Conservation (phyloP, 2,888 invertebrate genomes). For the Molorchus minor region DNA sequence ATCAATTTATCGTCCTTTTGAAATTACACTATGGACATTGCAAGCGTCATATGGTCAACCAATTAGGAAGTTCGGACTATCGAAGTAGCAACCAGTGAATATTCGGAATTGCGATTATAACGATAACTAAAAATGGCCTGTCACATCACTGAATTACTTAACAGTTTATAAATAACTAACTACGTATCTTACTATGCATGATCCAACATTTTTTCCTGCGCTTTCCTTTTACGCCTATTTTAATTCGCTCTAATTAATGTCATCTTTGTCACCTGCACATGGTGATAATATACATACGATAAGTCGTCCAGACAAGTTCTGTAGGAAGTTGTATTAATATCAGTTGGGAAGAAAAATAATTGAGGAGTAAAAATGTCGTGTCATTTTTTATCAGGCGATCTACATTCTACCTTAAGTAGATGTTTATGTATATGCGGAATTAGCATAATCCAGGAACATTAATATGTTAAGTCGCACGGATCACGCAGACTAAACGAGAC, state of each 20-base stretch:
- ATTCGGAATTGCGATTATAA: too few relatives aligned
- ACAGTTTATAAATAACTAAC: too few relatives aligned
- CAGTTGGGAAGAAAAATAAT: conserved; percentile 44
- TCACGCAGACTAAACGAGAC: conserved; percentile 51
- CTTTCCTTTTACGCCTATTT: neutral
- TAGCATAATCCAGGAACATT: conserved; percentile 61
- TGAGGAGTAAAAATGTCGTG: conserved; percentile 50
- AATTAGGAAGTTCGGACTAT: too few relatives aligned
- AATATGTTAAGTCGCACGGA: conserved; percentile 53
- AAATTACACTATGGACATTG: too few relatives aligned
- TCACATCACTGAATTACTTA: too few relatives aligned
- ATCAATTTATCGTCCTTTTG: too few relatives aligned
- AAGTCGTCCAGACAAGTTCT: neutral
- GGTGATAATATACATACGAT: neutral
- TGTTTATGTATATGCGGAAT: conserved; percentile 61
- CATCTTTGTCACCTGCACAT: conserved; percentile 30
- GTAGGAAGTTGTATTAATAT: conserved; percentile 34
- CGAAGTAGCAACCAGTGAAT: too few relatives aligned
- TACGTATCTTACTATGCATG: too few relatives aligned
- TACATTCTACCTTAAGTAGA: conserved; percentile 60
- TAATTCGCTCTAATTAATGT: neutral
- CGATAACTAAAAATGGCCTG: too few relatives aligned
- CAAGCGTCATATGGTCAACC: too few relatives aligned
- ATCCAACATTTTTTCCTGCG: too few relatives aligned
- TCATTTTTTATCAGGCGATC: conserved; percentile 49